Conservation (phyloP, 2,888 invertebrate species). For the Drosophila melanosoma region DNA sequence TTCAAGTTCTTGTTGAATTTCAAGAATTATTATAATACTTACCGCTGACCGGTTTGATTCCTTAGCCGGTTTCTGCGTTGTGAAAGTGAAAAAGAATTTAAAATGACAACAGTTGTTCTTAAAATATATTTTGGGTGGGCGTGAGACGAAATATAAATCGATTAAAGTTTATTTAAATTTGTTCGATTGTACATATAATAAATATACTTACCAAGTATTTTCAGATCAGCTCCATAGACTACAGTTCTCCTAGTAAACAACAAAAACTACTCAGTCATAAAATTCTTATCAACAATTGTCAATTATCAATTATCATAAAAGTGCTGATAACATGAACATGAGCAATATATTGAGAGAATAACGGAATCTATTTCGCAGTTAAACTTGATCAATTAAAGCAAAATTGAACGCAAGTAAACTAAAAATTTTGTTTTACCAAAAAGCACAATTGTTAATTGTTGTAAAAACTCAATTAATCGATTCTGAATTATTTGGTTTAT, state of each 20-base stretch:
- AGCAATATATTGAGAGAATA: constrained; percentile 34
- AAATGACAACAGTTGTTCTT: constrained; percentile 6
- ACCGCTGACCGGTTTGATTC: constrained; percentile 33
- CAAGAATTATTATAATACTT: constrained; percentile 35
- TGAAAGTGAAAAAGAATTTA: constrained; percentile 65
- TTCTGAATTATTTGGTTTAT: too few species aligned
- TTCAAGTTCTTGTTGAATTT: constrained; percentile 34
- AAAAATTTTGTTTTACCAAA: neutral
- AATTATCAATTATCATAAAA: constrained; percentile 36
- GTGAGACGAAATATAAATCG: neutral
- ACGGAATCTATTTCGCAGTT: constrained; percentile 5
- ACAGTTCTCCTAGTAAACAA: neutral
- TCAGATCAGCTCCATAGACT: neutral
- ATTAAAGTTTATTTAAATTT: neutral
- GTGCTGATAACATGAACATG: constrained; percentile 26
- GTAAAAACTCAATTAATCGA: too few species aligned
- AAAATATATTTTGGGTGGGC: constrained; percentile 7
- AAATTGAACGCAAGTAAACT: neutral
- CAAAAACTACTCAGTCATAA: neutral
- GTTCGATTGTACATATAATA: neutral
- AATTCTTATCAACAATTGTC: constrained; percentile 39
- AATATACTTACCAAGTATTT: neutral
- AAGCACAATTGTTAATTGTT: neutral
- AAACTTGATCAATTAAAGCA: neutral
- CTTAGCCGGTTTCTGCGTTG: constrained; percentile 47